Evolutionary conservation across 2,113 vertebrate genomes (phyloP), one percentile per base, ranked within the genome.

Genomic region (Sphyrna mokarran): DNA sequence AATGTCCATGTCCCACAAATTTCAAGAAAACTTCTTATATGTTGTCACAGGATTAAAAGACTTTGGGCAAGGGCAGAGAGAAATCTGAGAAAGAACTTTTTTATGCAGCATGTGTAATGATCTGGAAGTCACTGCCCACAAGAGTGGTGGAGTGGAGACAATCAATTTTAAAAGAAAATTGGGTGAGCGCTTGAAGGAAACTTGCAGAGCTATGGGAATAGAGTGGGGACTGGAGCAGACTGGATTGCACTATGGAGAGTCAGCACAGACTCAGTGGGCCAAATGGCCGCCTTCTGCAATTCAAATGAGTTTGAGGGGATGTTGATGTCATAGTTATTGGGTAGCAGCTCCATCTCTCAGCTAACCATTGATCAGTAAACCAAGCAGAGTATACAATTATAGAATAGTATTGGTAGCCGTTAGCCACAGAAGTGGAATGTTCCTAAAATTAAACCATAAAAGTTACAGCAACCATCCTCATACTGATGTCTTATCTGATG

Each of bases 371-470:
- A 93, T 93, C 16, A 66, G 33, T 93, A 93, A 93, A 89, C 63
- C n/a, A 94, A 94, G 40, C 16, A 94, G n/a, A 61, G 23, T 89
- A 26, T 29, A 29, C 54, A 89, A 0, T 68, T 68, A 91, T 93
- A 37, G 37, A 72, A 26, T 6, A 0, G 69, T 54, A 13, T 68
- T 48, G 23, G 6, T 5, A 72, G 48, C 54, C 68, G 54, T 40
- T 72, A 48, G 69, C 69, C 43, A 48, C 43, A 72, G 94, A 72
- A 54, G 94, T 95, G 43, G 66, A 95, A 95, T 33, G 94, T 95
- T 95, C 23, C 11, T 70, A 48, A 95, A 95, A 72, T 95, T 95
- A 72, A 95, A 72, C 23, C 68, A 95, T 95, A 95, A 72, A 94
- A 29, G 40, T 70, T 94, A 23, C 9, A 70, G 37, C 37, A 94